Evolutionary conservation across 2,113 vertebrate genomes (phyloP).

Genomic region (Otis tarda): DNA sequence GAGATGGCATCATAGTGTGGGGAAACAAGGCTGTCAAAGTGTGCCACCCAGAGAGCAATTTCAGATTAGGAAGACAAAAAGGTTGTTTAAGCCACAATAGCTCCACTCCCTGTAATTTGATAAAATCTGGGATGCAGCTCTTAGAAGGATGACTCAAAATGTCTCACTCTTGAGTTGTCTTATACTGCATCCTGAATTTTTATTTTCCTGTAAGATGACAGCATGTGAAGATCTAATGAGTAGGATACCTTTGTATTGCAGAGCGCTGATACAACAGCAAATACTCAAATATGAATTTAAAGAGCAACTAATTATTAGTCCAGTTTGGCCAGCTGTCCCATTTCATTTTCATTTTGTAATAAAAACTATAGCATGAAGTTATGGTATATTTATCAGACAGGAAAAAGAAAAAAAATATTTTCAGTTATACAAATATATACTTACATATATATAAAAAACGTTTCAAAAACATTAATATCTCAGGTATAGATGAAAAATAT

Average conservation of each 20-base stretch:
- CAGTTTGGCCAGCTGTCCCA: neutral
- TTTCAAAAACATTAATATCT: neutral
- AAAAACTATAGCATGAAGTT: neutral
- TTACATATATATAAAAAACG: neutral
- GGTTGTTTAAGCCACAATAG: neutral
- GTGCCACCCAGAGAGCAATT: neutral
- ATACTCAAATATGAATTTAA: neutral
- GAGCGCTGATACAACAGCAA: neutral
- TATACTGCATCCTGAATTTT: neutral
- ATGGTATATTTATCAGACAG: neutral
- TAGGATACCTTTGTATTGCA: neutral
- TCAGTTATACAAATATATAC: neutral
- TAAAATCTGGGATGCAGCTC: slow-evolving; percentile 29
- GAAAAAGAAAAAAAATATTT: neutral
- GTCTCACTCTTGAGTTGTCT: neutral
- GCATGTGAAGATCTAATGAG: neutral
- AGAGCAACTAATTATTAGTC: neutral
- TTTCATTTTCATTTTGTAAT: neutral
- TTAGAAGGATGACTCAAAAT: slow-evolving; percentile 41
- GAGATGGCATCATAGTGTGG: neutral
- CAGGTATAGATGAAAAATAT: neutral
- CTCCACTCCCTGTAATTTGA: slow-evolving; percentile 19
- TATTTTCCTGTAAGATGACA: neutral
- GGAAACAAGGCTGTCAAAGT: neutral
- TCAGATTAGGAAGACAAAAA: slow-evolving; percentile 16